phyloP scores from a whole-genome alignment of 2,888 invertebrate species.

The Phlogophora meticulosa region DNA sequence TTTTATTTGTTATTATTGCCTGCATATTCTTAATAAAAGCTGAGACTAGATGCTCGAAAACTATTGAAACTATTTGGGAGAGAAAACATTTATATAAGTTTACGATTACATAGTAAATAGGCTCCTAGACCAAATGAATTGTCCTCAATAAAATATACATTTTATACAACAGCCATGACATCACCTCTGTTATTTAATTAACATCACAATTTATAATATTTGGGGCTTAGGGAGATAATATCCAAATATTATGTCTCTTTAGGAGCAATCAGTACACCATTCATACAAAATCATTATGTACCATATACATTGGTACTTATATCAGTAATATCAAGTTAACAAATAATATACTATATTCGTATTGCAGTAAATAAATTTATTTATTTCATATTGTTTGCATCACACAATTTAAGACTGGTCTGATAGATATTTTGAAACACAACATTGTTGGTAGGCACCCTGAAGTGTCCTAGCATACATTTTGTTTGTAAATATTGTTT shows the following conservation, averaged over 20 bases:
- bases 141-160: slow-evolving; percentile 62
- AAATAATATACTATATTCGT: slow-evolving; percentile 21
- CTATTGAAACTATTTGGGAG: slow-evolving; percentile 23
- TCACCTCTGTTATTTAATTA: slow-evolving; percentile 66
- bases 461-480: not conserved
- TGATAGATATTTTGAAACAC: slow-evolving; percentile 3
- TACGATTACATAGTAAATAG: slow-evolving; percentile 39
- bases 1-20: slow-evolving; percentile 34
- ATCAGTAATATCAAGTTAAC: slow-evolving; percentile 2
- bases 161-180: slow-evolving; percentile 72
- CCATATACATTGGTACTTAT: slow-evolving; percentile 18
- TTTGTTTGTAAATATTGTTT: not conserved
- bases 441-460: not conserved
- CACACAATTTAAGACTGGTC: not conserved
- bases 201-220: slow-evolving; percentile 68
- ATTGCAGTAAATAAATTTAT: not conserved
- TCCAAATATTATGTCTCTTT: slow-evolving; percentile 26
- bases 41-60: slow-evolving; percentile 32
- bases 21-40: slow-evolving; percentile 26
- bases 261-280: slow-evolving; percentile 30
- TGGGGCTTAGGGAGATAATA: slow-evolving; percentile 56
- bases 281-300: slow-evolving; percentile 29
- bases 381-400: not conserved
- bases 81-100: slow-evolving; percentile 14
- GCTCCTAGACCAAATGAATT: slow-evolving; percentile 20